Evolutionary conservation across 2,888 invertebrate species (phyloP).

Genomic region (Orthosia gothica): DNA sequence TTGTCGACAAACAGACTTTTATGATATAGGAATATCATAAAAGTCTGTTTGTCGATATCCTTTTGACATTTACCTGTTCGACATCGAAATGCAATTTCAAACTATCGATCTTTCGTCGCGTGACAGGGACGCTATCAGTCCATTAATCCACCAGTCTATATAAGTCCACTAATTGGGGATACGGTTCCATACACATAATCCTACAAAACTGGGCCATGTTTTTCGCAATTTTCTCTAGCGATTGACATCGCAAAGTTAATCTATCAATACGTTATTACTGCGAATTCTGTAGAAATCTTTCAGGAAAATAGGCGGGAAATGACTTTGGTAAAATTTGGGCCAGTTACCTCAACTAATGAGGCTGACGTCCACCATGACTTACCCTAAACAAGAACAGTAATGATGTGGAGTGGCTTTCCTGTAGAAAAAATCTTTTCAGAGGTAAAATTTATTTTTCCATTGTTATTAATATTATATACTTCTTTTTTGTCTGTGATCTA

Average conservation of each 20-base stretch:
- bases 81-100: slow-evolving; percentile 48
- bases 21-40: no score
- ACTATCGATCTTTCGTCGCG: slow-evolving; percentile 43
- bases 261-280: slow-evolving; percentile 59
- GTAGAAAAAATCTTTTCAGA: background rate
- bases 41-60: no score
- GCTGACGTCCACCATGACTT: slow-evolving; percentile 88
- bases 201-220: slow-evolving; percentile 47
- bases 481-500: no score
- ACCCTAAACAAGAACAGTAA: slow-evolving; percentile 81
- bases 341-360: slow-evolving; percentile 90
- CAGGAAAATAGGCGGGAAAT: slow-evolving; percentile 82
- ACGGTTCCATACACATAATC: slow-evolving; percentile 30
- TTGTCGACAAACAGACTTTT: background rate
- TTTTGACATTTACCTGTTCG: slow-evolving; percentile 7
- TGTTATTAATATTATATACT: no score
- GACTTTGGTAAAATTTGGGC: slow-evolving; percentile 86
- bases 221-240: slow-evolving; percentile 48
- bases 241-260: slow-evolving; percentile 55
- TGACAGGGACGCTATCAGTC: slow-evolving; percentile 30
- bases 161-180: slow-evolving; percentile 53
- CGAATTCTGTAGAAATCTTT: slow-evolving; percentile 77
- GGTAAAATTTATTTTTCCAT: background rate
- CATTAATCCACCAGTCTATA: slow-evolving; percentile 38
- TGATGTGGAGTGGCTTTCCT: slow-evolving; percentile 67